These are phyloP conservation scores for Epinotia brunnichana DNA, from an alignment of 2,888 invertebrate species.

Conservation along the genomic window DNA sequence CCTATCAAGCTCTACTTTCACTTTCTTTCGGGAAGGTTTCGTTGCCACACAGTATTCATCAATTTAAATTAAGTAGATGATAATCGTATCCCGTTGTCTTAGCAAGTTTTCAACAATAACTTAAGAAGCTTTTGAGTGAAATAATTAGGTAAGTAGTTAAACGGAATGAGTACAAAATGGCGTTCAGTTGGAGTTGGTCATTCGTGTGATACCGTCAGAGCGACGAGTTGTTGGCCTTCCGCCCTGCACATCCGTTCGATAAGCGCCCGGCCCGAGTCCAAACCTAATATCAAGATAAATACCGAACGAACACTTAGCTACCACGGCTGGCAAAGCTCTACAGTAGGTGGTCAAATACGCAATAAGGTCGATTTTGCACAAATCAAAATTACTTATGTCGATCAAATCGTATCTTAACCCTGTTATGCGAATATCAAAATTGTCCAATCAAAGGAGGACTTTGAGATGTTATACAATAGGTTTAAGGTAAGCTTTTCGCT, in stretches of 20 bases:
- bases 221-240: constrained; percentile 62
- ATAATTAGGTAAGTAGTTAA: constrained; percentile 33
- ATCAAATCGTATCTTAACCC: too few species aligned
- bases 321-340: not conserved
- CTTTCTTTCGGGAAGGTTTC: not conserved
- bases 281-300: constrained; percentile 45
- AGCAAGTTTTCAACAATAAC: not conserved
- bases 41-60: not conserved
- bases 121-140: not conserved
- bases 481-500: not conserved
- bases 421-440: too few species aligned
- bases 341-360: not conserved
- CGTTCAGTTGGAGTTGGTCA: constrained; percentile 46
- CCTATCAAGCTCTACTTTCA: not conserved
- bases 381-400: too few species aligned
- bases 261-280: constrained; percentile 62
- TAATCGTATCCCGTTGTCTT: not conserved
- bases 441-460: too few species aligned
- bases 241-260: constrained; percentile 76
- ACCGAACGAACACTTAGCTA: constrained; percentile 7
- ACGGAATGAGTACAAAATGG: constrained; percentile 33
- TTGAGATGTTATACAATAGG: too few species aligned
- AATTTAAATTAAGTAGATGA: not conserved
- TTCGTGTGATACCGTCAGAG: constrained; percentile 49
- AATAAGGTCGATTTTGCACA: not conserved